Conservation (phyloP, 1,140 invertebrate species). For the Apis laboriosa region DNA sequence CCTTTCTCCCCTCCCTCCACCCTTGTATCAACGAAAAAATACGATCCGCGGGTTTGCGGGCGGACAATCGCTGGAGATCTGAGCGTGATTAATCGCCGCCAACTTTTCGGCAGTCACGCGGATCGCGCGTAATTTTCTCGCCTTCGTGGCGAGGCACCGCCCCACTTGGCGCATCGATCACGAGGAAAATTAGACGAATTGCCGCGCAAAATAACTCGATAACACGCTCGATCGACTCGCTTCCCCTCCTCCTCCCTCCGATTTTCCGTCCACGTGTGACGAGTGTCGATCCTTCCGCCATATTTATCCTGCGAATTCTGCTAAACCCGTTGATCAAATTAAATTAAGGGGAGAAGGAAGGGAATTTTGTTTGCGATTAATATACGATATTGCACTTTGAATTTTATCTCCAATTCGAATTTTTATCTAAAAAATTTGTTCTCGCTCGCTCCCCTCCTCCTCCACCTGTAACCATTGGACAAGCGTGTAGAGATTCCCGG, state of each 20-base stretch:
- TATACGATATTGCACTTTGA: slow-evolving; percentile 29
- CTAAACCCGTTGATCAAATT: no score
- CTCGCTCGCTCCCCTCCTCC: no score
- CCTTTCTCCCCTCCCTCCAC: no score
- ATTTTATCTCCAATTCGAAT: not conserved
- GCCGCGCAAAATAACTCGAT: slow-evolving; percentile 27
- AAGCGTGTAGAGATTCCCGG: slow-evolving; percentile 35
- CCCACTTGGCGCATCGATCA: slow-evolving; percentile 20
- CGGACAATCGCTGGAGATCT: slow-evolving; percentile 14
- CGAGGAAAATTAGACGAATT: slow-evolving; percentile 23
- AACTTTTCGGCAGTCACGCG: slow-evolving; percentile 20
- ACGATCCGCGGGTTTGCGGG: not conserved
- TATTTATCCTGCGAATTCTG: no score
- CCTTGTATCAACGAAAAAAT: not conserved
- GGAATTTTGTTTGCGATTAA: slow-evolving; percentile 19
- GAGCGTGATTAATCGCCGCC: slow-evolving; percentile 26
- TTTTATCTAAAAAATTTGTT: no score
- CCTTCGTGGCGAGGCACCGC: no score
- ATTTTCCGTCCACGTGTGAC: no score
- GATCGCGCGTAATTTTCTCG: not conserved
- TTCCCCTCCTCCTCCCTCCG: no score
- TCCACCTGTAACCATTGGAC: slow-evolving; percentile 5
- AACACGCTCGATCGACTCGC: not conserved
- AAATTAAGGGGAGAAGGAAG: no score
- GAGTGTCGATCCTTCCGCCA: no score